Evolutionary conservation across 1,140 invertebrate genomes (phyloP).

Genomic region (Lamellibrachia luymesi): DNA sequence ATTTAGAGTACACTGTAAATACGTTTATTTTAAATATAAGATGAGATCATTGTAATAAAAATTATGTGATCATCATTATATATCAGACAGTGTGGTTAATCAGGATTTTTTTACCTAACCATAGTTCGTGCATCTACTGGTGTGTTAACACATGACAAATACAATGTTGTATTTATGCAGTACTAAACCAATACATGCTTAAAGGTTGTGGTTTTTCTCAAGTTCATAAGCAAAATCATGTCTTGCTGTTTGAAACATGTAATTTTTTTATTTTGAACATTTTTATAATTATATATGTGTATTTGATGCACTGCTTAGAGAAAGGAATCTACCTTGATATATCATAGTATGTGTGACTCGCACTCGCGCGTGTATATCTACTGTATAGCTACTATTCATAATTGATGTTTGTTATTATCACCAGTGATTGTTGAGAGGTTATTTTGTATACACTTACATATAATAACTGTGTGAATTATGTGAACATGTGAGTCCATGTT

Average conservation of each 20-base stretch:
- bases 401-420: neutral
- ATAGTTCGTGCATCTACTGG: neutral
- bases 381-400: neutral
- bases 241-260: neutral
- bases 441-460: neutral
- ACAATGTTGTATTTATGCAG: neutral
- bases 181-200: neutral
- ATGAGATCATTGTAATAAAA: neutral
- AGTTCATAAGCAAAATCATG: neutral
- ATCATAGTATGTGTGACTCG: too few species aligned
- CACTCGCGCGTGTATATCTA: neutral
- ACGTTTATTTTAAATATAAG: too few species aligned
- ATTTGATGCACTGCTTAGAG: neutral
- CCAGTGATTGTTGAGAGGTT: neutral
- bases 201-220: neutral
- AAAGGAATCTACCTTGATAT: neutral
- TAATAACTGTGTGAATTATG: neutral
- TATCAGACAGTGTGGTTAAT: neutral
- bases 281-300: neutral
- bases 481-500: too few species aligned
- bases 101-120: neutral
- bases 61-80: neutral
- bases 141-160: neutral
- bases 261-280: neutral
- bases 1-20: neutral